Evolutionary conservation across 1,140 invertebrate species (phyloP).

Genomic region (Pseudomyrmex sp.): DNA sequence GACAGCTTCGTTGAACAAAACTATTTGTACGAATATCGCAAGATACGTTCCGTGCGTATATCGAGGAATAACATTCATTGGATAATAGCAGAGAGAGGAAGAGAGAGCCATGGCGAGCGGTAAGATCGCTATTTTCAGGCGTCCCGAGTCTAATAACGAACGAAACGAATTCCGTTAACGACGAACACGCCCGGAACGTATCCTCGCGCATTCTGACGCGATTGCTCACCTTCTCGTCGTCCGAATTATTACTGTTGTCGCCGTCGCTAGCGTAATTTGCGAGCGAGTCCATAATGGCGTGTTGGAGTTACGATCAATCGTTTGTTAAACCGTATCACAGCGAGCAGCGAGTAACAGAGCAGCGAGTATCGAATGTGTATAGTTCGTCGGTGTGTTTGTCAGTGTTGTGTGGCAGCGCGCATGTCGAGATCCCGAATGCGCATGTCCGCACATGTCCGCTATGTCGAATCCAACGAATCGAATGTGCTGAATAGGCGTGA

Average conservation of each 20-base stretch:
- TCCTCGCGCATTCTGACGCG: not conserved
- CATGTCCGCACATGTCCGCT: too few species aligned
- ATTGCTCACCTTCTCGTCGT: slow-evolving; percentile 79
- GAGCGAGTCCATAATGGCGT: slow-evolving; percentile 84
- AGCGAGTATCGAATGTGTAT: too few species aligned
- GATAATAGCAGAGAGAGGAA: slow-evolving; percentile 47
- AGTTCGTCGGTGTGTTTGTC: not conserved
- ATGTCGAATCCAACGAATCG: too few species aligned
- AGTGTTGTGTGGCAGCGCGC: slow-evolving; percentile 18
- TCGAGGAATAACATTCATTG: not conserved
- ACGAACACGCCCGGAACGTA: not conserved
- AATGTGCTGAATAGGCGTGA: too few species aligned
- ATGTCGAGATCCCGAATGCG: too few species aligned
- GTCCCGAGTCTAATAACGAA: slow-evolving; percentile 1
- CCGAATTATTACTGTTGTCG: slow-evolving; percentile 83
- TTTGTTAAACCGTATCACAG: not conserved
- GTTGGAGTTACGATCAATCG: slow-evolving; percentile 48
- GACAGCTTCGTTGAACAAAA: not conserved
- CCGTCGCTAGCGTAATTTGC: slow-evolving; percentile 84
- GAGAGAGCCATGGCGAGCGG: slow-evolving; percentile 49
- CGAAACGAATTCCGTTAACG: not conserved
- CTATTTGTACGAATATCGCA: not conserved
- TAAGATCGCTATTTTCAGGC: slow-evolving; percentile 33
- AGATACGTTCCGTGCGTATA: too few species aligned
- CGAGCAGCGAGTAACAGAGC: too few species aligned